Evolutionary conservation across 2,113 vertebrate genomes (phyloP).

Genomic region (Cathartes aura): DNA sequence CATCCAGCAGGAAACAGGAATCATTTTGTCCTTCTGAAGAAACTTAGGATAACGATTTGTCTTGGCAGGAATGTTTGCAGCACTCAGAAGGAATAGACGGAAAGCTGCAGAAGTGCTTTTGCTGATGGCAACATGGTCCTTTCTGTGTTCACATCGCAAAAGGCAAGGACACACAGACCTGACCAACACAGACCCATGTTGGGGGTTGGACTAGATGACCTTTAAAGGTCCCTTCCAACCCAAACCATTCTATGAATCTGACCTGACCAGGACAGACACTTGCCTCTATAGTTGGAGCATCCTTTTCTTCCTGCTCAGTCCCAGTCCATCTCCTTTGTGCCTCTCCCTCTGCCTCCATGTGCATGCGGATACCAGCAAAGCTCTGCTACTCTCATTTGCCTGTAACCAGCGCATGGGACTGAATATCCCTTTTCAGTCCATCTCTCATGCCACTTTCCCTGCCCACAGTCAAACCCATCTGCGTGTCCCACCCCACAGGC

Average conservation of each 20-base stretch:
- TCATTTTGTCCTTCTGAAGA: not conserved
- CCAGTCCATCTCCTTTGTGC: not conserved
- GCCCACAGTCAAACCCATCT: not conserved
- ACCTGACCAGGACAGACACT: not conserved
- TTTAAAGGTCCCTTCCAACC: not conserved
- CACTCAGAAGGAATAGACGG: not conserved
- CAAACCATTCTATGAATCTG: not conserved
- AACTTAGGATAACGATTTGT: not conserved
- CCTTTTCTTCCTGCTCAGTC: not conserved
- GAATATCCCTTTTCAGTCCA: not conserved
- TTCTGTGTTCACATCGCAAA: rapidly evolving
- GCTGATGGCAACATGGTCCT: not conserved
- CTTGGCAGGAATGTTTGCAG: not conserved
- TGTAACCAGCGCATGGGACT: not conserved
- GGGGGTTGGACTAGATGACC: not conserved
- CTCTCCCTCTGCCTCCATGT: not conserved
- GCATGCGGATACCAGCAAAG: not conserved
- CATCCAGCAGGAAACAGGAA: not conserved
- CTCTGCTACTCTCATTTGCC: not conserved
- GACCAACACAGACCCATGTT: not conserved
- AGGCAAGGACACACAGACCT: not conserved
- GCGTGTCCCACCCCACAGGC: rapidly evolving
- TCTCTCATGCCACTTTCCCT: not conserved
- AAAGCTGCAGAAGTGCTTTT: not conserved
- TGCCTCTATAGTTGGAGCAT: not conserved